Evolutionary conservation across 2,888 invertebrate species (phyloP).

Genomic region (Parascotia fuliginaria): DNA sequence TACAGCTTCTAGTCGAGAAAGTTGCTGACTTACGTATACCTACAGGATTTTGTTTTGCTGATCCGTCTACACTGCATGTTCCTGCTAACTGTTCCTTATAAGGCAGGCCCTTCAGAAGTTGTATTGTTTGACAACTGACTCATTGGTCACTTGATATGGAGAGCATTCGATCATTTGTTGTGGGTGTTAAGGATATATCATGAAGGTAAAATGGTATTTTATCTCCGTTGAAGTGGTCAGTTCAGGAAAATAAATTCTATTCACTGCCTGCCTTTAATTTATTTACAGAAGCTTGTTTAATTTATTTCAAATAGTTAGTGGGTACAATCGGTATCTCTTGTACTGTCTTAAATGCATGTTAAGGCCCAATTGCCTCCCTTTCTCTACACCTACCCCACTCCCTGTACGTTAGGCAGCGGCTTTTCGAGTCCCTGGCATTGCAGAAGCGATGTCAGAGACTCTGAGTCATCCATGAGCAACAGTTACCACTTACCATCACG

Average conservation of each 20-base stretch:
- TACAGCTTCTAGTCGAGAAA: slow-evolving; percentile 52
- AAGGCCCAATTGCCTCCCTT: no score
- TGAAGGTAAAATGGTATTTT: neutral
- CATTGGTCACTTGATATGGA: slow-evolving; percentile 3
- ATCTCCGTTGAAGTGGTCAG: neutral
- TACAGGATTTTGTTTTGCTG: slow-evolving; percentile 60
- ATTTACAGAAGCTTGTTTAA: no score
- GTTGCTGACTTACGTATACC: slow-evolving; percentile 54
- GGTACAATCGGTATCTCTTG: no score
- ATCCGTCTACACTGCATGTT: slow-evolving; percentile 43
- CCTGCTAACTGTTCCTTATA: neutral
- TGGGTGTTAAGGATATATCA: slow-evolving; percentile 11
- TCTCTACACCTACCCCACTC: no score
- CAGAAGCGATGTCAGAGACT: no score
- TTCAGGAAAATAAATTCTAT: neutral
- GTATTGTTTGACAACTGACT: slow-evolving; percentile 8
- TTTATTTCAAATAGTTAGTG: no score
- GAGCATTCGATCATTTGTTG: slow-evolving; percentile 6
- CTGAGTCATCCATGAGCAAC: no score
- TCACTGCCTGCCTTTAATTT: no score
- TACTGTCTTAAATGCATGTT: no score
- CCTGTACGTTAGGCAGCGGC: no score
- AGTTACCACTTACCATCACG: no score
- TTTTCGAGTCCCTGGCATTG: no score
- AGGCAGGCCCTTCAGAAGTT: neutral